Evolutionary conservation across 2,797 vertebrate genomes (phyloP), one percentile per base, ranked within the genome.

Genomic region (Helostoma temminkii): DNA sequence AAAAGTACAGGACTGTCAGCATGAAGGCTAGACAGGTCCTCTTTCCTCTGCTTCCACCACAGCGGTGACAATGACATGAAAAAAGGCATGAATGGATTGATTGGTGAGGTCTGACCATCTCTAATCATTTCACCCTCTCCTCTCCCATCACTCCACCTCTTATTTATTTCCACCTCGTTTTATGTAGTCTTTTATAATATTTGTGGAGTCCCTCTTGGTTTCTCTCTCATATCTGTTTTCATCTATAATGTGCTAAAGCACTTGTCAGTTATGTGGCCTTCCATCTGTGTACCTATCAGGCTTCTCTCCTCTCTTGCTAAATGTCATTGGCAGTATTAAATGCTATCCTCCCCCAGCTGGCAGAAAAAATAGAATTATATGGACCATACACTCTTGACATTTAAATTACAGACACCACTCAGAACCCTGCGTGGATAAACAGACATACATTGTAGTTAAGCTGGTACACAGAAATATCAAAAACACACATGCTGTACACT

Each of bases 321-420:
- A 91, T 90, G 89, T 88, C 90, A 92, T 69, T 67, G 73, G 62
- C 34, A 43, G 47, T 71, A 80, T 84, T 58, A 84, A 83, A 84
- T 69, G 78, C 70, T 66, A 80, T 75, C 66, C 50, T 72, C 64
- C 78, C 65, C 52, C 62, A 71, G 71, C 73, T 75, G 78, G 70
- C 45, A 77, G 62, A 52, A 49, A 86, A 79, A 82, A 78, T 66
- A 21, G 62, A 84, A 87, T 82, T 86, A 87, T 83, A 82, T 81
- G 73, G 76, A 83, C 78, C 72, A 78, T 87, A 74, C 63, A 78
- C 63, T 81, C 74, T 63, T 89, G 88, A 79, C 86, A 88, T 90
- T 89, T 89, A 81, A 81, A 84, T 85, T 75, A 78, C 65, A 83
- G 54, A 72, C 76, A 76, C 66, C 81, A 73, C 60, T 74, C 63